Percentiles rank a stretch among this genome's conserved stretches.
These are phyloP conservation scores for Hycleus phaleratus DNA, from an alignment of 1,140 invertebrate species.

Conservation along the genomic window DNA sequence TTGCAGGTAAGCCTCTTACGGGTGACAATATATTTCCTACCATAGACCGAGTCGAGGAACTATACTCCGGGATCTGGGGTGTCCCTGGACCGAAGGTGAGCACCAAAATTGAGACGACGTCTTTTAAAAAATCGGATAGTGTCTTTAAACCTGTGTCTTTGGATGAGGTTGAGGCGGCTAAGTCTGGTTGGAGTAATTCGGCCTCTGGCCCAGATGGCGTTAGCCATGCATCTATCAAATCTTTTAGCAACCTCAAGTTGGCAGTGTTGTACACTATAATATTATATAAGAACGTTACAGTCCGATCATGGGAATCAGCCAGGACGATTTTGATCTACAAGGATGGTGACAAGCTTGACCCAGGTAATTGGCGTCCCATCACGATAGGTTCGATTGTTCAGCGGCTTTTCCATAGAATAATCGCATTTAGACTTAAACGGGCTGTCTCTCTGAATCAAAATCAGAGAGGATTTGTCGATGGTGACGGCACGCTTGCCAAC, in stretches of 20 bases:
- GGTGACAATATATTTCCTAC: neutral
- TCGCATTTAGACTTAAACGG: constrained; percentile 30
- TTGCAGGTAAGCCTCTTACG: neutral
- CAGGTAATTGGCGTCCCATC: constrained; percentile 36
- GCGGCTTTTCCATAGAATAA: constrained; percentile 33
- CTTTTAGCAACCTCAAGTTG: neutral
- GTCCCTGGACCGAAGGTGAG: neutral
- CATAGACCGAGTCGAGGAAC: neutral
- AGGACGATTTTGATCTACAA: constrained; percentile 20
- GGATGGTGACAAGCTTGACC: constrained; percentile 1
- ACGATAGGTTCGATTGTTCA: constrained; percentile 39
- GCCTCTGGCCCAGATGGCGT: constrained; percentile 33
- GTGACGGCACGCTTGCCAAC: constrained; percentile 36
- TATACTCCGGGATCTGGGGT: constrained; percentile 1
- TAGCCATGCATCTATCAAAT: too few relatives aligned
- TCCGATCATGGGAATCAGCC: neutral
- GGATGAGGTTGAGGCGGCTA: constrained; percentile 3
- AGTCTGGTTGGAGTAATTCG: constrained; percentile 17
- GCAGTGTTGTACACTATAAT: constrained; percentile 10
- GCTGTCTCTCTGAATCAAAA: constrained; percentile 25
- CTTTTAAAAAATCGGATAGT: neutral
- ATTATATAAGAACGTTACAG: constrained; percentile 3
- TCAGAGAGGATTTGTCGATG: constrained; percentile 31
- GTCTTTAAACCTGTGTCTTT: constrained; percentile 8
- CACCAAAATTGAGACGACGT: neutral